Evolutionary conservation across 2,888 invertebrate genomes (phyloP).

Genomic region (Empis livida): DNA sequence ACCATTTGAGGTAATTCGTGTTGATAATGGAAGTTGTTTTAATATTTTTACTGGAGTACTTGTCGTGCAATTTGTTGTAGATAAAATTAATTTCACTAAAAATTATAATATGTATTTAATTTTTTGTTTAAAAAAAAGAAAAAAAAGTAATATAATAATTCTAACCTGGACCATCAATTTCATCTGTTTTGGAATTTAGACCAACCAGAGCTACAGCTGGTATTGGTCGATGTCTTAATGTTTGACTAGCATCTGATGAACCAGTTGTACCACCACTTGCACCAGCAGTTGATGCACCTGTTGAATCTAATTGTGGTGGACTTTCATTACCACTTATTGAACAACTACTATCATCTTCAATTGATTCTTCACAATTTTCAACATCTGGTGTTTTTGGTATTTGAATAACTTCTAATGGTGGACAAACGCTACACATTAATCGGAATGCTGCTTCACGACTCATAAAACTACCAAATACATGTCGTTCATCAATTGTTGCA

Average conservation of each 20-base stretch:
- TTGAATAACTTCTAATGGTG: conserved; percentile 36
- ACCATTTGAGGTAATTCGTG: conserved; percentile 3
- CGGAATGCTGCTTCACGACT: conserved; percentile 80
- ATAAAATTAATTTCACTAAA: too few relatives aligned
- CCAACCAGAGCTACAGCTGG: neutral
- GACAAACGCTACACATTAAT: conserved; percentile 77
- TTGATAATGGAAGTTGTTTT: conserved; percentile 2
- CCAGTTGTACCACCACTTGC: conserved; percentile 4
- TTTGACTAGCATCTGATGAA: conserved; percentile 17
- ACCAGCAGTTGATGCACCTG: conserved; percentile 14
- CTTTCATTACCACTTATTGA: conserved; percentile 43
- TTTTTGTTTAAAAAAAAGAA: neutral
- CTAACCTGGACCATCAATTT: neutral
- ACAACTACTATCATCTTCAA: conserved; percentile 42
- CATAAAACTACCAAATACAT: conserved; percentile 81
- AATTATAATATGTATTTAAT: neutral
- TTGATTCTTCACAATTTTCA: conserved; percentile 30
- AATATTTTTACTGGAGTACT: conserved; percentile 9
- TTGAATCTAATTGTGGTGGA: conserved; percentile 20
- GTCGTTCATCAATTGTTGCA: conserved; percentile 65
- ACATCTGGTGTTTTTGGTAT: conserved; percentile 25
- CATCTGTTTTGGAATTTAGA: conserved; percentile 4
- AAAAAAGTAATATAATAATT: neutral
- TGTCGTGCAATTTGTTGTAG: neutral
- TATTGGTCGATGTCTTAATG: conserved; percentile 18